phyloP scores from a whole-genome alignment of 2,113 vertebrate genomes.

The Indicator indicator region DNA sequence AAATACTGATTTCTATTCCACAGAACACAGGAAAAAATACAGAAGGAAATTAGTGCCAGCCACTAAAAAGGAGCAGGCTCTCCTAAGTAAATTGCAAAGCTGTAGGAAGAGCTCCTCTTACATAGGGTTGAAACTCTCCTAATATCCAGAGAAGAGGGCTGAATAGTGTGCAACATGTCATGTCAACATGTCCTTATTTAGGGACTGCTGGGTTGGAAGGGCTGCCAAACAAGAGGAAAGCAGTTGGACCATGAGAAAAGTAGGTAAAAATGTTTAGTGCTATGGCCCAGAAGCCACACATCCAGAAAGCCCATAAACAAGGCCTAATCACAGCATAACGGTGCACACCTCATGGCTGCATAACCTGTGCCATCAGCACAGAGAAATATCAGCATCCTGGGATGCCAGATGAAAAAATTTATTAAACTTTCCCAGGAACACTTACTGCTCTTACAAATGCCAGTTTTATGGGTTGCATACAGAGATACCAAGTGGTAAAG shows the following conservation, averaged over 20 bases:
- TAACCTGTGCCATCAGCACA: not conserved
- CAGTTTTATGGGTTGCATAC: not conserved
- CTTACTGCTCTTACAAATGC: not conserved
- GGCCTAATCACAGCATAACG: not conserved
- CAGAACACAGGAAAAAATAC: slow-evolving; percentile 26
- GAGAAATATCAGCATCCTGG: not conserved
- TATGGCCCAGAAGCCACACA: not conserved
- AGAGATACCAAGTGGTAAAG: not conserved
- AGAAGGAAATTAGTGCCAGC: slow-evolving; percentile 24
- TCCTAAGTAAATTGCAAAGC: slow-evolving; percentile 1
- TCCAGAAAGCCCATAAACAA: not conserved
- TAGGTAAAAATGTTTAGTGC: not conserved
- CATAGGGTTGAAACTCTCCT: not conserved
- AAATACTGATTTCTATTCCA: slow-evolving; percentile 34
- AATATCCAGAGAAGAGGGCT: not conserved
- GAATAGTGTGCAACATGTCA: slow-evolving; percentile 34
- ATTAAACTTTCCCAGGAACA: not conserved
- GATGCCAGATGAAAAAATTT: not conserved
- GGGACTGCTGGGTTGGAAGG: not conserved
- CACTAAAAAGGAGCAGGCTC: slow-evolving; percentile 24
- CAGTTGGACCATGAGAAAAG: not conserved
- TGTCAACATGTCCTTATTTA: slow-evolving; percentile 26
- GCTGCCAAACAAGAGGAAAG: slow-evolving; percentile 1
- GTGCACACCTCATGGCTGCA: not conserved
- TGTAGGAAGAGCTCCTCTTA: slow-evolving; percentile 4